Evolutionary conservation across 1,140 invertebrate species (phyloP), one percentile per base, ranked within the genome.

Genomic region (Drosophila nannoptera): DNA sequence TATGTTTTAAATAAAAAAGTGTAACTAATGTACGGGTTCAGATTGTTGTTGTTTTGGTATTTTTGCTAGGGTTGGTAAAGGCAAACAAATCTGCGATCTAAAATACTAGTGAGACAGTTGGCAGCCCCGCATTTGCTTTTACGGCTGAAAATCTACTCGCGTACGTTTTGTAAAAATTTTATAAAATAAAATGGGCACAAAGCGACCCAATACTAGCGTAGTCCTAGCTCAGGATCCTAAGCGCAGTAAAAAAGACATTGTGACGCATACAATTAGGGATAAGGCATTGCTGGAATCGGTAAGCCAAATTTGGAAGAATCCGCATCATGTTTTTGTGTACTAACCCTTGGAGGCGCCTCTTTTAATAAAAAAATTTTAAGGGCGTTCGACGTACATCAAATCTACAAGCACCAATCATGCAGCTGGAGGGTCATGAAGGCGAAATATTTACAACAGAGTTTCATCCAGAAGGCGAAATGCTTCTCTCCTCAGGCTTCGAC

Each of bases 401-500:
- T 75, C 91, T 99, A 0, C 91, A 95, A 86, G 94, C 97, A 9
- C 98, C 98, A 2, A 99, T 99, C 63, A 99, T 99, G 97, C 91
- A 98, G 11, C 90, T 99, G 29, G 96, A 98, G 89, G 99, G 99
- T 0, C 98, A 99, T 90, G 95, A 97, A 89, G 98, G 97, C 35
- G 99, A 99, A 89, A 95, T 99, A 70, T 99, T 97, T 89, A 93
- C 94, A 16, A 91, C 94, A 5, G 95, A 97, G 90, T 99, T 99
- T 90, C 97, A 98, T 90, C 97, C 98, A 2, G 97, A 99, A 90
- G 98, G 98, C 22, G 94, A 96, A 75, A 94, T 98, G 88, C 90
- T 99, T 16, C 97, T 97, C 7, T 98, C 97, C 0, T 94, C 96
- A 36, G 99, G 98, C n/a, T 98, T 97, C 90, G 99, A 99, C 89